Base-by-base conservation (phyloP, 2,797 vertebrate genomes). In the Coregonus ussuriensis region DNA sequence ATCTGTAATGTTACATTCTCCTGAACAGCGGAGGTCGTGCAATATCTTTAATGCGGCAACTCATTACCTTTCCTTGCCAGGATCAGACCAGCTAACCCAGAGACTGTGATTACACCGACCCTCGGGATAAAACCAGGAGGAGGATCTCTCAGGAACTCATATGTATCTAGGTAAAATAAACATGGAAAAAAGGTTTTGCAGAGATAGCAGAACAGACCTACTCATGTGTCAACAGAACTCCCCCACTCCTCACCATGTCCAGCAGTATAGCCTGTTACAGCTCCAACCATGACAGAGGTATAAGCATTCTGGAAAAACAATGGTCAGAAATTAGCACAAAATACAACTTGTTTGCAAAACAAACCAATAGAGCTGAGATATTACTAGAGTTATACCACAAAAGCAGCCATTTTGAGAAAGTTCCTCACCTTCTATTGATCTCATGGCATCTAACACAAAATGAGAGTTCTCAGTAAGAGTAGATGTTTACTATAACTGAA, bases 81-180 rank as follows among this genome's bases (percentile, higher is more conserved):
- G 76, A 93, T 37, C 3, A 94, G 15, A 1, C 95, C 95, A 53
- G 90, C 88, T 67, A 96, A 82, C 84, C 95, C 94, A 6, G 93
- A 93, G 81, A 94, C 74, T 0, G 91, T 81, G 83, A 96, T 93
- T 15, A 95, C 77, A 66, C 92, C 82, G 3, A 92, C 79, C 88
- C 91, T 95, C 3, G 94, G 94, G 75, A 96, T 83, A 80, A 95
- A 96, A 21, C 95, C 95, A 79, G 87, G 90, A 2, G 95, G 93
- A 0, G 95, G 94, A 79, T 94, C 92, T 89, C 92, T 94, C 88
- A 96, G 86, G 87, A 94, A 96, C 78, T 93, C 25, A 75, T 94
- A 95, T 0, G 91, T 77, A 90, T 94, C 95, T 96, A 72, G 52
- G 71, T 29, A 18, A 31, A n/a, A 68, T 68, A 47, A 65, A 47